These are phyloP conservation scores for Sebastes variabilis DNA, from an alignment of 2,797 vertebrate genomes.

Conservation along the genomic window DNA sequence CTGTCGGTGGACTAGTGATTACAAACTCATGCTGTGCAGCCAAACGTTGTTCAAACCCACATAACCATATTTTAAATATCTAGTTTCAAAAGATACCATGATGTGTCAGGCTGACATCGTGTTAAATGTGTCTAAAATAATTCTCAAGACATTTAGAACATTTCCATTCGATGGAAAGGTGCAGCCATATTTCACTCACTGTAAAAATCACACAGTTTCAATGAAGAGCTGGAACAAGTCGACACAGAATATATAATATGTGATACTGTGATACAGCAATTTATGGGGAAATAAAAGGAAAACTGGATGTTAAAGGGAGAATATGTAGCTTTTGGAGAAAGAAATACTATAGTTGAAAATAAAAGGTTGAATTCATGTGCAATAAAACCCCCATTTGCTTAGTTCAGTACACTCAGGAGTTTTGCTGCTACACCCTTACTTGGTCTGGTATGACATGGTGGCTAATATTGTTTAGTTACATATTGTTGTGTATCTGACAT, in stretches of 20 bases:
- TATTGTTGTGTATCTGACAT: background rate
- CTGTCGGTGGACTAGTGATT: background rate
- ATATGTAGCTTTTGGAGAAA: background rate
- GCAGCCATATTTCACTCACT: background rate
- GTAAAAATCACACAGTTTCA: background rate
- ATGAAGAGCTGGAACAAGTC: background rate
- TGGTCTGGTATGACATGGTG: background rate
- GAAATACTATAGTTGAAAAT: background rate
- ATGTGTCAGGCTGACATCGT: background rate
- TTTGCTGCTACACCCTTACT: background rate
- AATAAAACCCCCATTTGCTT: background rate
- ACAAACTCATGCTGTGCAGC: background rate
- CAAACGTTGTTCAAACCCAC: background rate
- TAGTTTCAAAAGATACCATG: background rate
- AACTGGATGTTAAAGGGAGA: background rate
- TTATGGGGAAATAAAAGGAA: background rate
- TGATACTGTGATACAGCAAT: background rate
- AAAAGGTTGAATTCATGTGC: background rate
- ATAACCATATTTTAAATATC: background rate
- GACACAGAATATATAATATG: background rate
- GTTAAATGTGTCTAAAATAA: background rate
- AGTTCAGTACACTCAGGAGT: no score
- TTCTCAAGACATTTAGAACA: background rate
- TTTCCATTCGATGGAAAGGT: background rate
- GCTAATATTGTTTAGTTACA: background rate